Conservation (phyloP, 2,888 invertebrate genomes). For the Dasypogon diadema region DNA sequence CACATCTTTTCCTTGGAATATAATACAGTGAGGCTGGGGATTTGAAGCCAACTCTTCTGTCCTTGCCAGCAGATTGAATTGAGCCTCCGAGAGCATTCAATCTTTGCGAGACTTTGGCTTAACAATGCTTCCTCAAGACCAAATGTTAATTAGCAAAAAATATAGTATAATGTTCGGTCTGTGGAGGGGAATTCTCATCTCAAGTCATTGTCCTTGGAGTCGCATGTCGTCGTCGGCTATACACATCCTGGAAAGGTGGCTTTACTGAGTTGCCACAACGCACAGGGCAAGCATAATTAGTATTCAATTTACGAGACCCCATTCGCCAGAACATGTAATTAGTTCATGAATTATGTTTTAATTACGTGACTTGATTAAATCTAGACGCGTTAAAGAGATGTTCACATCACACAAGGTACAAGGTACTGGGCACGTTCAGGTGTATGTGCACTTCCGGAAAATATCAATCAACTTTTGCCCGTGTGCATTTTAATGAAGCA, state of each 20-base stretch:
- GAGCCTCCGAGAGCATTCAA: conserved; percentile 15
- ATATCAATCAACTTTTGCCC: conserved; percentile 2
- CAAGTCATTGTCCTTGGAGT: too few relatives aligned
- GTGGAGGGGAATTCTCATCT: too few relatives aligned
- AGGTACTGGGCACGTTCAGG: background rate
- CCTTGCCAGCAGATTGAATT: conserved; percentile 15
- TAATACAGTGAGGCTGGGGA: too few relatives aligned
- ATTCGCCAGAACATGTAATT: conserved; percentile 19
- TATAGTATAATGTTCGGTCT: too few relatives aligned
- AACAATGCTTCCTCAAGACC: background rate
- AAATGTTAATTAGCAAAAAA: conserved; percentile 17
- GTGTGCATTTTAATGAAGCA: background rate
- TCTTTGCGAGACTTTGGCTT: conserved; percentile 6
- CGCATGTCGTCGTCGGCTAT: too few relatives aligned
- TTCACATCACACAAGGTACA: too few relatives aligned
- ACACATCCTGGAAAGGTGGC: too few relatives aligned
- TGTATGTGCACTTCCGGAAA: background rate
- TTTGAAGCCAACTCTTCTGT: background rate
- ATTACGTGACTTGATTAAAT: conserved; percentile 36
- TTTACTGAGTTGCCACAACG: background rate
- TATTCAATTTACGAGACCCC: conserved; percentile 27
- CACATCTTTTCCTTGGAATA: background rate
- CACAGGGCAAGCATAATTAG: conserved; percentile 30
- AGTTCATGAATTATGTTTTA: conserved; percentile 34
- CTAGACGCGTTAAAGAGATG: too few relatives aligned